These are phyloP conservation scores for Amiota communis DNA, from an alignment of 2,888 invertebrate genomes.

Conservation along the genomic window DNA sequence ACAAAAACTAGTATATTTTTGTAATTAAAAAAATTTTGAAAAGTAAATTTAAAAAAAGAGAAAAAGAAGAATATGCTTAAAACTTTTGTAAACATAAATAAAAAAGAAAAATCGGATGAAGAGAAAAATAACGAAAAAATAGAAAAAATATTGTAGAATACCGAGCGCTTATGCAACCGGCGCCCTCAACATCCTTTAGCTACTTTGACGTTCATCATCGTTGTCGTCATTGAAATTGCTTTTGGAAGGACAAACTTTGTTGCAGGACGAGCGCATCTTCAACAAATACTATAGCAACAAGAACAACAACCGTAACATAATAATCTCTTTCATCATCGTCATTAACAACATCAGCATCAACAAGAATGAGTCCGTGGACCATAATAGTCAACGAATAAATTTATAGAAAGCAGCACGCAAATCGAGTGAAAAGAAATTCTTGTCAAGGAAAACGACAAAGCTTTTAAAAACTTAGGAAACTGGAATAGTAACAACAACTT, in stretches of 20 bases:
- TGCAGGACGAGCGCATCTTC: neutral
- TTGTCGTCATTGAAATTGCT: slow-evolving; percentile 3
- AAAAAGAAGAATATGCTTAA: neutral
- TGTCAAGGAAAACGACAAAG: neutral
- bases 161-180: no score
- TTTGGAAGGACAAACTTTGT: slow-evolving; percentile 28
- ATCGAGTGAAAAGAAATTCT: slow-evolving; percentile 5
- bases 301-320: slow-evolving; percentile 8
- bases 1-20: no score
- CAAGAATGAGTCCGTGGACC: neutral
- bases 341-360: neutral
- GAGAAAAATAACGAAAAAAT: slow-evolving; percentile 3
- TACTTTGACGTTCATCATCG: slow-evolving; percentile 11
- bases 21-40: neutral
- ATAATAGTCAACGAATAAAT: neutral
- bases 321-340: neutral
- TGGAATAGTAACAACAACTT: neutral
- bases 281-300: neutral
- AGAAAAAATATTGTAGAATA: neutral
- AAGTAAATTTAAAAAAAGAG: neutral
- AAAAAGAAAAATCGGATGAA: neutral
- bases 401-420: neutral
- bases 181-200: neutral
- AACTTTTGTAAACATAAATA: neutral
- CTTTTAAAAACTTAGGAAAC: slow-evolving; percentile 4